Conservation (phyloP, 2,888 invertebrate species). For the Timandra comae region DNA sequence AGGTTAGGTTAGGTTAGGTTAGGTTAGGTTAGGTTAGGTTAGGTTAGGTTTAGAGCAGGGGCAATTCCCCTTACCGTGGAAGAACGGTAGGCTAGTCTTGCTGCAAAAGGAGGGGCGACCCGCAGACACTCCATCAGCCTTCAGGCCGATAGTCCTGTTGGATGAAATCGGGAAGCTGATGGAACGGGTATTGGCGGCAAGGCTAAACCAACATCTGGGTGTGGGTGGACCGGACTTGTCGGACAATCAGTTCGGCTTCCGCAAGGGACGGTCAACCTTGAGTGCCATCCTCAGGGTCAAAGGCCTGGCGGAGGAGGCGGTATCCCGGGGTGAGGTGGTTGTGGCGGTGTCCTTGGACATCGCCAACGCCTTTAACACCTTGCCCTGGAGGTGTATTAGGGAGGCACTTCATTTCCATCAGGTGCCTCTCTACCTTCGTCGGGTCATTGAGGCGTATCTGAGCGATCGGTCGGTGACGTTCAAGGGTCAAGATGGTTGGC, state of each 20-base stretch:
- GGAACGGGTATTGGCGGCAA: constrained; percentile 1
- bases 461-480: background rate
- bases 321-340: no score
- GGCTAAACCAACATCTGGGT: constrained; percentile 1
- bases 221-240: background rate
- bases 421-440: background rate
- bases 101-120: constrained; percentile 4
- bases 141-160: constrained; percentile 12
- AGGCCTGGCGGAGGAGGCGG: no score
- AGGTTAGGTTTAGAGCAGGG: background rate
- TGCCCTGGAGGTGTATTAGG: constrained; percentile 10
- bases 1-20: constrained; percentile 12
- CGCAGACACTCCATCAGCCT: constrained; percentile 6
- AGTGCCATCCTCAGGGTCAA: background rate
- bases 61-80: constrained; percentile 3
- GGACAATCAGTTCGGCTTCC: background rate
- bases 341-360: no score
- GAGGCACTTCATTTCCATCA: constrained; percentile 5
- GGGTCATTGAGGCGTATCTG: background rate
- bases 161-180: constrained; percentile 9
- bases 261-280: background rate
- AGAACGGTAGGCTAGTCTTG: constrained; percentile 6
- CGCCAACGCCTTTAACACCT: constrained; percentile 20
- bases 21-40: constrained; percentile 6
- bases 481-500: background rate